Percentiles rank a stretch among this genome's conserved stretches.
Conservation (phyloP, 1,140 invertebrate genomes). For the Atopsyche davidsoni region DNA sequence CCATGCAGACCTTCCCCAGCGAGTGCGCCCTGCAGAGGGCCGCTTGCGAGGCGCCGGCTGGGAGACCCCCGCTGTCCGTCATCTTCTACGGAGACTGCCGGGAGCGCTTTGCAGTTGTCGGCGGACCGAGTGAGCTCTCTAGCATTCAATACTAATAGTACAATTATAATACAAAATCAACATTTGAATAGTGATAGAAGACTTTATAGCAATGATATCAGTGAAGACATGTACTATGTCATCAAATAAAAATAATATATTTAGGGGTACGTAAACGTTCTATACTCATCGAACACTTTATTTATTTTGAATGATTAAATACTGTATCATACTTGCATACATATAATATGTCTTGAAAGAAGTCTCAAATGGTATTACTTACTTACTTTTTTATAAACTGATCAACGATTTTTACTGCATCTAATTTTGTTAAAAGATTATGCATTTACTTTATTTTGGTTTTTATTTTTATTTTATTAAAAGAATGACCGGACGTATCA, state of each 20-base stretch:
- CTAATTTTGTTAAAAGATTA: too few species aligned
- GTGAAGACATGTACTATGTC: too few species aligned
- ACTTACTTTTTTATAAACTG: neutral
- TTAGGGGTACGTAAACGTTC: too few species aligned
- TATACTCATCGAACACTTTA: too few species aligned
- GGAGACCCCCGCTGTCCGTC: slow-evolving; percentile 51
- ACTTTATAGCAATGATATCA: too few species aligned
- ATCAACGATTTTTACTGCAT: neutral
- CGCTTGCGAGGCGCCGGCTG: slow-evolving; percentile 51
- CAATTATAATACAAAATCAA: neutral
- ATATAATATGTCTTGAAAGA: too few species aligned
- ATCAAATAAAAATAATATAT: too few species aligned
- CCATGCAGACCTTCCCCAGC: slow-evolving; percentile 71
- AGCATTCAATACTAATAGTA: neutral
- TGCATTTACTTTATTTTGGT: too few species aligned
- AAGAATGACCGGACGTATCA: too few species aligned
- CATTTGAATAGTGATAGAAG: neutral
- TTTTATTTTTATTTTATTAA: neutral
- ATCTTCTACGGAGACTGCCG: slow-evolving; percentile 75
- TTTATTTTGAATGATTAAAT: too few species aligned
- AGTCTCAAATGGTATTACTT: too few species aligned
- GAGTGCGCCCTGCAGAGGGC: slow-evolving; percentile 78
- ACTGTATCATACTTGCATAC: too few species aligned
- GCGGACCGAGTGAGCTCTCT: slow-evolving; percentile 49
- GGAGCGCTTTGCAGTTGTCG: slow-evolving; percentile 55